These are phyloP conservation scores for Lymantria monacha DNA, from an alignment of 2,888 invertebrate species.

Conservation along the genomic window DNA sequence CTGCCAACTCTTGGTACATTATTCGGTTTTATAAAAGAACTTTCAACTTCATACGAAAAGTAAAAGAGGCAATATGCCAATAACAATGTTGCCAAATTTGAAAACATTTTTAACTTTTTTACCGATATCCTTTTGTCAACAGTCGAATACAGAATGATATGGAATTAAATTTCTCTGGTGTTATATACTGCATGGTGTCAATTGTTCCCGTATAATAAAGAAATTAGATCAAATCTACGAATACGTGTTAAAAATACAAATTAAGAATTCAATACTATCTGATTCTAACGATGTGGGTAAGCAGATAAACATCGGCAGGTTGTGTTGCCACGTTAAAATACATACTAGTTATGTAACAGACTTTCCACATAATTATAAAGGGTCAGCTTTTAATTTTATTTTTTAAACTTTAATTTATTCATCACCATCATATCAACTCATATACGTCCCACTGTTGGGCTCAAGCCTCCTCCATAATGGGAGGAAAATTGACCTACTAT, in stretches of 20 bases:
- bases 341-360: too few relatives aligned
- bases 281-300: constrained; percentile 22
- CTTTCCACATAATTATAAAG: too few relatives aligned
- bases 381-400: too few relatives aligned
- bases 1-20: constrained; percentile 72
- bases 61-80: constrained; percentile 55
- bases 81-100: constrained; percentile 48
- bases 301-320: neutral
- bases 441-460: too few relatives aligned
- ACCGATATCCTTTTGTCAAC: constrained; percentile 7
- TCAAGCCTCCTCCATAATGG: too few relatives aligned
- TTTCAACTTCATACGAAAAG: constrained; percentile 47
- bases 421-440: too few relatives aligned
- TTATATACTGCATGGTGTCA: constrained; percentile 56
- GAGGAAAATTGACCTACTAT: too few relatives aligned
- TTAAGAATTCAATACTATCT: constrained; percentile 23
- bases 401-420: too few relatives aligned
- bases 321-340: neutral
- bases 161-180: constrained; percentile 5
- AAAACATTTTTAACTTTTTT: constrained; percentile 54
- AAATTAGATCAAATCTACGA: constrained; percentile 37
- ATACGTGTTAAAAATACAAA: constrained; percentile 40
- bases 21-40: constrained; percentile 72
- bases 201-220: constrained; percentile 52
- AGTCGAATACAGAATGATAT: constrained; percentile 32